Evolutionary conservation across 1,140 invertebrate species (phyloP).

Genomic region (Saxidomus purpurata): DNA sequence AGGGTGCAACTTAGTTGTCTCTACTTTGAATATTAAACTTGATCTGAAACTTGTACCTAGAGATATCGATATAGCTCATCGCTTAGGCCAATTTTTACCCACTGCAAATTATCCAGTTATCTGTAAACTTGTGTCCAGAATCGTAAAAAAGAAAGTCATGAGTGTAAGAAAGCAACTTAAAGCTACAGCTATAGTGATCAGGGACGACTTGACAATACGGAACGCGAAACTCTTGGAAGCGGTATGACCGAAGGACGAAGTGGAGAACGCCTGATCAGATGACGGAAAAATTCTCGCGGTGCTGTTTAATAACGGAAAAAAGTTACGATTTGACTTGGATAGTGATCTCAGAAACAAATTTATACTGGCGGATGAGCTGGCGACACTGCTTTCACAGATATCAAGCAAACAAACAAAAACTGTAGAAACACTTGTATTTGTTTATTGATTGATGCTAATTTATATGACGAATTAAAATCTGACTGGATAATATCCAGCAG

Average conservation of each 20-base stretch:
- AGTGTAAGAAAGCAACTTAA: background rate
- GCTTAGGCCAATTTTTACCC: background rate
- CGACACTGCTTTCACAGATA: background rate
- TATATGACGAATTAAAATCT: background rate
- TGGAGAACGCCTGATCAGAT: background rate
- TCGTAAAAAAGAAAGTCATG: background rate
- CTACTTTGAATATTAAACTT: background rate
- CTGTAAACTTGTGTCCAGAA: background rate
- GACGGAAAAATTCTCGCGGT: conserved; percentile 30
- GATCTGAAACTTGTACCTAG: background rate
- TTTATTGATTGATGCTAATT: too few species aligned
- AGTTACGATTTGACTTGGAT: background rate
- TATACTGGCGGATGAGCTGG: background rate
- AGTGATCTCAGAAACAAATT: background rate
- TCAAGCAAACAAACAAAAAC: too few species aligned
- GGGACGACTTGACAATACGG: background rate
- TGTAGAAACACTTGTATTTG: background rate
- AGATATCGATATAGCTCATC: conserved; percentile 20
- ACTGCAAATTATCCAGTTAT: conserved; percentile 5
- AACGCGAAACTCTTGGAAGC: conserved; percentile 5
- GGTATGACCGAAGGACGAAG: background rate
- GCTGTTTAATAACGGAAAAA: background rate
- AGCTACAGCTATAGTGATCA: background rate
- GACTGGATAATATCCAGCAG: too few species aligned
- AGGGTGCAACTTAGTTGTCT: background rate